These are phyloP conservation scores for Oscheius sp. DNA, from an alignment of 2,888 invertebrate genomes.

Conservation along the genomic window DNA sequence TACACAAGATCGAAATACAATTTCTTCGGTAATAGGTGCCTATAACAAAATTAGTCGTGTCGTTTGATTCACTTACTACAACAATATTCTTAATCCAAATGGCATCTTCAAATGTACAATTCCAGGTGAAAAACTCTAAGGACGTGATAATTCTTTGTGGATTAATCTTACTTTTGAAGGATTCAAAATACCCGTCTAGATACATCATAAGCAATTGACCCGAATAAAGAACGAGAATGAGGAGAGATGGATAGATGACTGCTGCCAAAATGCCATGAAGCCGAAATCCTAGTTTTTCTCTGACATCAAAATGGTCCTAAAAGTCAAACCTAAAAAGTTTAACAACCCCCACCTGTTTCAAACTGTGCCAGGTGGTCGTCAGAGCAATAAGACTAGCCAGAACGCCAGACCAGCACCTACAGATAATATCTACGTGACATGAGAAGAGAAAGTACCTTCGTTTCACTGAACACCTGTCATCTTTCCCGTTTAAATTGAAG, in stretches of 20 bases:
- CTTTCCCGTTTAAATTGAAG: conserved; percentile 48
- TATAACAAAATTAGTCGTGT: conserved; percentile 39
- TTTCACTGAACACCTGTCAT: conserved; percentile 49
- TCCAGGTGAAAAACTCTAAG: background rate
- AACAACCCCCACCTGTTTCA: background rate
- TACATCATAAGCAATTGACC: conserved; percentile 60
- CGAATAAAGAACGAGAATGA: conserved; percentile 58
- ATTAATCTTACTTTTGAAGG: conserved; percentile 47
- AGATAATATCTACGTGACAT: conserved; percentile 2
- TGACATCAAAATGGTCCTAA: background rate
- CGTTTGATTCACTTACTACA: conserved; percentile 36
- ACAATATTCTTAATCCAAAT: conserved; percentile 54
- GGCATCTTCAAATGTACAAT: conserved; percentile 35
- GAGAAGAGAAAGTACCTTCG: conserved; percentile 38
- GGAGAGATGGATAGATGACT: conserved; percentile 46
- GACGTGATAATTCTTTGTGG: background rate
- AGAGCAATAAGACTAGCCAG: conserved; percentile 2
- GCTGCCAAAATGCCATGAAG: conserved; percentile 34
- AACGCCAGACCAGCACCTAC: conserved; percentile 12
- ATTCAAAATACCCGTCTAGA: conserved; percentile 52
- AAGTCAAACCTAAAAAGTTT: background rate
- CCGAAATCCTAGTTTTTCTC: conserved; percentile 57
- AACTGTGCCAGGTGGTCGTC: conserved; percentile 20
- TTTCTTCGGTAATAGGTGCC: conserved; percentile 71
- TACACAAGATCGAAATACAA: conserved; percentile 69